These are phyloP conservation scores for Pholis gunnellus DNA, from an alignment of 2,113 vertebrate species.

Conservation along the genomic window DNA sequence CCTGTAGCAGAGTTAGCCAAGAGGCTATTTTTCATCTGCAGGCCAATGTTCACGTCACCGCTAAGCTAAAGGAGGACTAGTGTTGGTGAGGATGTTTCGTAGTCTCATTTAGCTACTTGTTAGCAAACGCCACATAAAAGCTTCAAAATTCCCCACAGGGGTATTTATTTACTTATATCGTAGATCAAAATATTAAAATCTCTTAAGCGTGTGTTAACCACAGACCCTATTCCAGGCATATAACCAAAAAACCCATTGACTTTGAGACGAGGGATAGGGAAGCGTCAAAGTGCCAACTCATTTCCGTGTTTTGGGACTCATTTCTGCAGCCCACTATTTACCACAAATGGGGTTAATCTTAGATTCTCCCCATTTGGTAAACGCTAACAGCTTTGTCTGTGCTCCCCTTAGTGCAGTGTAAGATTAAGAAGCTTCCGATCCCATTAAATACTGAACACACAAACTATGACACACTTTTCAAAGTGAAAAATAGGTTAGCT, in stretches of 20 bases:
- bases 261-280: not conserved
- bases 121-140: not conserved
- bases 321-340: constrained; percentile 17
- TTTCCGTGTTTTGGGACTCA: not conserved
- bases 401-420: constrained; percentile 14
- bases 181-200: not conserved
- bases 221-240: not conserved
- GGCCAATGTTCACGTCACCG: not conserved
- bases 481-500: constrained; percentile 35
- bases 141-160: not conserved
- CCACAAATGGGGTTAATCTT: constrained; percentile 64
- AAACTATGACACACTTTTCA: constrained; percentile 24
- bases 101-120: too few relatives aligned
- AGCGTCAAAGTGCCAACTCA: not conserved
- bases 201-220: not conserved
- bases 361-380: constrained; percentile 49
- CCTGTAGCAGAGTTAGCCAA: too few relatives aligned
- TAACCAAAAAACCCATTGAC: not conserved
- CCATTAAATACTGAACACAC: constrained; percentile 22
- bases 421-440: constrained; percentile 43
- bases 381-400: constrained; percentile 41
- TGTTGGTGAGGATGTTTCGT: too few relatives aligned
- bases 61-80: not conserved
- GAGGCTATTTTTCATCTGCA: too few relatives aligned
- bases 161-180: not conserved